Base-by-base conservation (phyloP, 2,113 vertebrate species). In the Falco punctatus region DNA sequence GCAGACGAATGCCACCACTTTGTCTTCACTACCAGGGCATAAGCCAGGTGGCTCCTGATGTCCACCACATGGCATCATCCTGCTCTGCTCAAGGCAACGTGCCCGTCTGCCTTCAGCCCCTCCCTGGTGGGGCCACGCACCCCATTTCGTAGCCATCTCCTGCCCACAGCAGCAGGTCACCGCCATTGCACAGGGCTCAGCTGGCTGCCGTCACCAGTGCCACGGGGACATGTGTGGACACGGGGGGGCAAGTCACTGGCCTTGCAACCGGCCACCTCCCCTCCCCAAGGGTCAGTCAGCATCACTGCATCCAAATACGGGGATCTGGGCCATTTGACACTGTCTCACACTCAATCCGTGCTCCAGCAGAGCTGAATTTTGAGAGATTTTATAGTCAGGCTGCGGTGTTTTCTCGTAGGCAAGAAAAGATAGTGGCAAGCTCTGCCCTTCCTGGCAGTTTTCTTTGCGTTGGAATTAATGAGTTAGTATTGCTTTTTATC, bases 401-500 rank as follows among this genome's bases (percentile, higher is more conserved):
- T 86, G 55, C 57, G 0, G 0, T 72, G 15, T 79, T 66, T 79
- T 75, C 57, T 75, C 10, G 9, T 16, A 79, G 24, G 48, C 52
- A 30, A 78, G 38, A 86, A 78, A 44, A 86, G 44, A 73, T 2
- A 73, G n/a, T 2, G 3, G 49, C 54, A 84, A 70, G 16, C 61
- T 86, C 62, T 54, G 52, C 49, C 61, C 70, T 81, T 84, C 77
- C 83, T 58, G 44, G 28, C 55, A 33, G 52, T 78, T 90, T 32
- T 72, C 42, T 61, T 81, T 72, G 35, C 38, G 87, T 20, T 15
- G 0, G 46, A 81, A 89, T 94, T 81, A 22, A 61, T 72, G 24
- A 87, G 66, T 55, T 89, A 58, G 79, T 94, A 85, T 65, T 81
- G 65, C 49, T 81, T 94, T 91, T 93, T 92, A 79, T 81, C 80